These are phyloP conservation scores for Poeciliopsis turneri DNA, from an alignment of 2,797 vertebrate genomes.

Conservation along the genomic window DNA sequence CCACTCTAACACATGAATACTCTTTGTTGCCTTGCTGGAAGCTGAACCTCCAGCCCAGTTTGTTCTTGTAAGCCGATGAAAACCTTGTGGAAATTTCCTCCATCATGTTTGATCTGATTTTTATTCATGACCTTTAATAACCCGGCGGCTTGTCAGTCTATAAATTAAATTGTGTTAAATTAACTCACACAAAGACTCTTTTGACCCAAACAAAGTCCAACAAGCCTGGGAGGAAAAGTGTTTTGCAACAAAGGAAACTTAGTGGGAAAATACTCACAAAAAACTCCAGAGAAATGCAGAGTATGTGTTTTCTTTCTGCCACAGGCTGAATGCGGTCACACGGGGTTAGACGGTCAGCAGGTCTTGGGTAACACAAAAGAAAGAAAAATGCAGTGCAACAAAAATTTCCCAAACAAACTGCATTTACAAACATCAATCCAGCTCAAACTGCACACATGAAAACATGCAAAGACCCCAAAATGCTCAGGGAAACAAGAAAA, in stretches of 20 bases:
- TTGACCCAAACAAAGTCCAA: background rate
- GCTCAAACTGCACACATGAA: background rate
- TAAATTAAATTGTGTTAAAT: background rate
- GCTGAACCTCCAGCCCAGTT: background rate
- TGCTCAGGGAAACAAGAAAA: background rate
- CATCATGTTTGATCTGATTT: too few relatives aligned
- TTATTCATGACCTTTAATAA: background rate
- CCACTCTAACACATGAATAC: too few relatives aligned
- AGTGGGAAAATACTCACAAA: conserved; percentile 2
- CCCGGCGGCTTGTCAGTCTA: background rate
- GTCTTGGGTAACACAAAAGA: background rate
- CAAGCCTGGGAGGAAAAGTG: background rate
- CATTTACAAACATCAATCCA: background rate
- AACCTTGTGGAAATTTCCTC: background rate
- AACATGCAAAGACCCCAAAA: background rate
- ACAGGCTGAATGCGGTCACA: background rate
- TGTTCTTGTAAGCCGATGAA: background rate
- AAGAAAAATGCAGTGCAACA: background rate
- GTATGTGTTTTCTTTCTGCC: background rate
- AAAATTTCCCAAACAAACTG: background rate
- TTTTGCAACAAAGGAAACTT: background rate
- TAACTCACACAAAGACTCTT: background rate
- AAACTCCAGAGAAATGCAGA: background rate
- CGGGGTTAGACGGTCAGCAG: background rate
- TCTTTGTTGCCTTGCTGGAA: too few relatives aligned